phyloP scores from a whole-genome alignment of 2,113 vertebrate genomes.

The Labeo catla region DNA sequence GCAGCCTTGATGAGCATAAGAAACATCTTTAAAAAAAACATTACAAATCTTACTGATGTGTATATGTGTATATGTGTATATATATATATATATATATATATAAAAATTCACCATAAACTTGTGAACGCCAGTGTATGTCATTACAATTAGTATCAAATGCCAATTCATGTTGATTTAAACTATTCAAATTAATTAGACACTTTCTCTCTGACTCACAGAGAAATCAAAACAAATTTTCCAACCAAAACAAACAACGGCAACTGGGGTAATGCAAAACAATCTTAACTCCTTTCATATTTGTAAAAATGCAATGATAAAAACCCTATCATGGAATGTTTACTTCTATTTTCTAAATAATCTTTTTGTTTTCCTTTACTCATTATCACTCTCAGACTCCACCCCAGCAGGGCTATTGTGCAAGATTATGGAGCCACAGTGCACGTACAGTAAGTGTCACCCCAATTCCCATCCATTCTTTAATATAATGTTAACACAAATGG shows the following conservation, averaged over 20 bases:
- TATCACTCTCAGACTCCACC: neutral
- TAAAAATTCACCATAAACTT: neutral
- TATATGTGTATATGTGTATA: too few species aligned
- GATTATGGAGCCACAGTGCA: conserved; percentile 17
- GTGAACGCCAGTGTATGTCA: neutral
- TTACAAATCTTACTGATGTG: neutral
- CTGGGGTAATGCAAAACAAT: neutral
- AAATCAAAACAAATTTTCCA: neutral
- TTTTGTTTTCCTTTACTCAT: neutral
- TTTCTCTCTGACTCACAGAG: neutral
- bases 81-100: too few species aligned
- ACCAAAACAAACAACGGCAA: neutral
- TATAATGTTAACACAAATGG: conserved; percentile 17
- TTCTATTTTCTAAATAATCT: conserved; percentile 5
- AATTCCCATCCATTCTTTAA: conserved; percentile 28
- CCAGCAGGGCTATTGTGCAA: conserved; percentile 7
- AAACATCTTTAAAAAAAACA: neutral
- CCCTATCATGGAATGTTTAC: neutral
- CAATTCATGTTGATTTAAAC: neutral
- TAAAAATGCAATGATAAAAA: neutral
- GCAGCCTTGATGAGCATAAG: neutral
- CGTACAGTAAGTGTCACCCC: neutral
- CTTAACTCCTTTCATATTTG: neutral
- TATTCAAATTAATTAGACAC: neutral
- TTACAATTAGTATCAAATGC: neutral